phyloP scores from a whole-genome alignment of 2,797 vertebrate genomes.

The Pseudochirops cupreus region DNA sequence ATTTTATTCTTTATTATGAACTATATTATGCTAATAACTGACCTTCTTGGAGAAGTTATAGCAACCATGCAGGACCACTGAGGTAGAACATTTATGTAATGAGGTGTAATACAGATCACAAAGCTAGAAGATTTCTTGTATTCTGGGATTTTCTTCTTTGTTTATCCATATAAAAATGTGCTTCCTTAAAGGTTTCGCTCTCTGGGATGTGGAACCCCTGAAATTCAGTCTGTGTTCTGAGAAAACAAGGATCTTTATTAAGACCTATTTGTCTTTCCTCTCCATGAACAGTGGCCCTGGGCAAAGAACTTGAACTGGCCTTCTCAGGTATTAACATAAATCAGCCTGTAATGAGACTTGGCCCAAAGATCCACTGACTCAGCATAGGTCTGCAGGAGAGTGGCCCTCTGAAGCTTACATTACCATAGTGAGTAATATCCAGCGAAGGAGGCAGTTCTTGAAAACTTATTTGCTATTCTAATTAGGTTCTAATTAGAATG shows the following conservation, averaged over 20 bases:
- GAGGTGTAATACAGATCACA: background rate
- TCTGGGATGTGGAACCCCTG: background rate
- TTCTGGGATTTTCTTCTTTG: background rate
- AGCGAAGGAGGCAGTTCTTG: background rate
- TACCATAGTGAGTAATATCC: background rate
- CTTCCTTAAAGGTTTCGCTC: background rate
- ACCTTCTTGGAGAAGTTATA: background rate
- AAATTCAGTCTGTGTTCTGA: background rate
- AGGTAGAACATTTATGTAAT: background rate
- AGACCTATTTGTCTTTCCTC: background rate
- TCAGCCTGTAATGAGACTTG: background rate
- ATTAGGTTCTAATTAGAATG: background rate
- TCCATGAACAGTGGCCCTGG: background rate
- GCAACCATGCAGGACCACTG: background rate
- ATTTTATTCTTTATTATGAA: background rate
- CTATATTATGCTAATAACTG: background rate
- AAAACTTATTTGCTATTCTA: background rate
- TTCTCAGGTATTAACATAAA: background rate
- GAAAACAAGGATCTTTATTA: background rate
- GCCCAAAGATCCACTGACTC: conserved; percentile 41
- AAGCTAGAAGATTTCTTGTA: background rate
- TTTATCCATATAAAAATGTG: background rate
- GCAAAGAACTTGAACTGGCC: background rate
- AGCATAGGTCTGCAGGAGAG: background rate
- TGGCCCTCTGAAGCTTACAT: background rate